Evolutionary conservation across 2,888 invertebrate species (phyloP).

Genomic region (Apodemia hepburni): DNA sequence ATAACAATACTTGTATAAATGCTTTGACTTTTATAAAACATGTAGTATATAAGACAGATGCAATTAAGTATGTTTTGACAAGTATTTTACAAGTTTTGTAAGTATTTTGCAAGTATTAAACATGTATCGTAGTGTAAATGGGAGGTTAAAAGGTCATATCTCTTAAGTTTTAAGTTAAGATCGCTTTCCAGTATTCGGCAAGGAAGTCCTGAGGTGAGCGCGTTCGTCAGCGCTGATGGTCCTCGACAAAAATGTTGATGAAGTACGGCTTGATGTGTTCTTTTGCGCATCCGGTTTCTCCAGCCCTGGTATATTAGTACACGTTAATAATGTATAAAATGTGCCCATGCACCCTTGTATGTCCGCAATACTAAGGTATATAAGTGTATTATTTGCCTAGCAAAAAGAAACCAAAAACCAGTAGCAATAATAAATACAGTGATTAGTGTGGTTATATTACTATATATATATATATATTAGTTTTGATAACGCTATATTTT

Average conservation of each 20-base stretch:
- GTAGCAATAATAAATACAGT: conserved; percentile 14
- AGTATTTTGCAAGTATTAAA: too few species aligned
- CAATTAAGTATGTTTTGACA: too few species aligned
- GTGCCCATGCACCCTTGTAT: conserved; percentile 19
- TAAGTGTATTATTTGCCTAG: conserved; percentile 7
- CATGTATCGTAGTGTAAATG: too few species aligned
- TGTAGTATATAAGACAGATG: too few species aligned
- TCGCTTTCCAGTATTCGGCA: conserved; percentile 52
- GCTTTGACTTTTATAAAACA: too few species aligned
- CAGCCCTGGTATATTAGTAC: conserved; percentile 66
- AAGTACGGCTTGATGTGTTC: conserved; percentile 60
- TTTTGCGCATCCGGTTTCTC: conserved; percentile 64
- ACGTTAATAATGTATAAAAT: conserved; percentile 39
- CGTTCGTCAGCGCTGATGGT: conserved; percentile 67
- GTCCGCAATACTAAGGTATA: not conserved
- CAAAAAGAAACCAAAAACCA: conserved; percentile 5
- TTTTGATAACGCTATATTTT: conserved; percentile 13
- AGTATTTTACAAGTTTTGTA: too few species aligned
- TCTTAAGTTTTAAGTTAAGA: conserved; percentile 27
- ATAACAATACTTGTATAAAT: conserved; percentile 10
- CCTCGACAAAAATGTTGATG: conserved; percentile 67
- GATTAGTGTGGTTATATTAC: conserved; percentile 15
- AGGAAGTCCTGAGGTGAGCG: conserved; percentile 48
- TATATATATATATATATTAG: conserved; percentile 17
- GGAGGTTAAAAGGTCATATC: not conserved